These are phyloP conservation scores for Cathartes aura DNA, from an alignment of 2,113 vertebrate species.

Conservation along the genomic window DNA sequence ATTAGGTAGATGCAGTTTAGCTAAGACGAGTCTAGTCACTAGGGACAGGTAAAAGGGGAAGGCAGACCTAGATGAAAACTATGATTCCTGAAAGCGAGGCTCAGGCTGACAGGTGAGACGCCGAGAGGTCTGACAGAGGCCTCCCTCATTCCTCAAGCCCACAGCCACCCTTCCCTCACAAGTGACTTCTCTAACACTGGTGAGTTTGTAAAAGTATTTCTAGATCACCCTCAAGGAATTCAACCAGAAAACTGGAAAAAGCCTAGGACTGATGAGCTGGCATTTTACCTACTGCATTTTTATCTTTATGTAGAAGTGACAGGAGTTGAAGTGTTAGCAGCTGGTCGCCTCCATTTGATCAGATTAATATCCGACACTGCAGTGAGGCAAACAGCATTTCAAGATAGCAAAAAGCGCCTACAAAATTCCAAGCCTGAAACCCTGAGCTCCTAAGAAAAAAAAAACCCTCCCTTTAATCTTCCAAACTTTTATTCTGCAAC, in stretches of 20 bases:
- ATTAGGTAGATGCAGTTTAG: neutral
- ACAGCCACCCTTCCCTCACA: accelerated
- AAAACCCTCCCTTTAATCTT: neutral
- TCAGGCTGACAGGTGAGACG: neutral
- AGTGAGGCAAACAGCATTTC: neutral
- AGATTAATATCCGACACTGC: neutral
- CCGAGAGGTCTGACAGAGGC: neutral
- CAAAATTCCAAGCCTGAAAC: neutral
- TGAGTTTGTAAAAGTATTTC: neutral
- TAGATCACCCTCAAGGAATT: neutral
- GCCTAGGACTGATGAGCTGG: neutral
- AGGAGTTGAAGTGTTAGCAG: neutral
- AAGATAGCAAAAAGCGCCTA: neutral
- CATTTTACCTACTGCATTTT: neutral
- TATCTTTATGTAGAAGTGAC: neutral
- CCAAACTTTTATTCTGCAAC: neutral
- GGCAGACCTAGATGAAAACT: neutral
- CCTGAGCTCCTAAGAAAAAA: neutral
- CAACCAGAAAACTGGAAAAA: neutral
- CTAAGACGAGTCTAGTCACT: neutral
- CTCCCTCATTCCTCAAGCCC: neutral
- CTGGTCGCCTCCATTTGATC: neutral
- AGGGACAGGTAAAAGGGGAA: neutral
- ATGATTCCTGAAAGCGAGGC: neutral
- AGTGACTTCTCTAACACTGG: neutral